phyloP scores from a whole-genome alignment of 2,113 vertebrate species.

The Passer montanus region DNA sequence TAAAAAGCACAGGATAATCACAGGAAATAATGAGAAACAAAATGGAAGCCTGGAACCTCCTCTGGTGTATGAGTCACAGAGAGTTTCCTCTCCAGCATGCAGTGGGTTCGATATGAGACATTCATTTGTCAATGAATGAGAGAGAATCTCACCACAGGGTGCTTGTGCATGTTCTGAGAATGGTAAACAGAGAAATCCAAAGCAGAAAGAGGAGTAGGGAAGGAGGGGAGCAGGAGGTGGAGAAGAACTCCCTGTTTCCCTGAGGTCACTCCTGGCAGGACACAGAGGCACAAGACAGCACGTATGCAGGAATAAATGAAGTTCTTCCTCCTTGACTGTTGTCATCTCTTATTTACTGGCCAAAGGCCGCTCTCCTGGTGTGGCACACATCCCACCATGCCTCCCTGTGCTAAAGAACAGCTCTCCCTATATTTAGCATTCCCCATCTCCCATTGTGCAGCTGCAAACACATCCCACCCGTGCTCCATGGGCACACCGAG shows the following conservation, averaged over 20 bases:
- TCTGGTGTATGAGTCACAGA: not conserved
- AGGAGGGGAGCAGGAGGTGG: not conserved
- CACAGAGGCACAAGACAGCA: not conserved
- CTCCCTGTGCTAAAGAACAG: not conserved
- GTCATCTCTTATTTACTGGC: not conserved
- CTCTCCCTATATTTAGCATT: constrained; percentile 35
- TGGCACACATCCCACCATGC: not conserved
- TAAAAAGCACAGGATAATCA: not conserved
- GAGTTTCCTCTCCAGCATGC: not conserved
- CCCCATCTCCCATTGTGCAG: constrained; percentile 1
- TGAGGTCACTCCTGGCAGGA: not conserved
- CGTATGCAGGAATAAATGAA: not conserved
- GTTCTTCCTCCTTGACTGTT: not conserved
- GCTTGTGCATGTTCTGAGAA: not conserved
- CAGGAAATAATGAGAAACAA: not conserved
- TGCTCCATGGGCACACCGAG: rapidly evolving
- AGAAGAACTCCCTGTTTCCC: not conserved
- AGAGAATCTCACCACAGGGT: not conserved
- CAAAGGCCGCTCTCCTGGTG: not conserved
- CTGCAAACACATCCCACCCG: not conserved
- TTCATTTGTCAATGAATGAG: not conserved
- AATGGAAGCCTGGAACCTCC: not conserved
- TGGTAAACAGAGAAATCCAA: not conserved
- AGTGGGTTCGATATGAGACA: not conserved
- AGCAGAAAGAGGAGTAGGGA: not conserved